A percentile compares a stretch with the other conserved stretches of the same genome.
phyloP scores from a whole-genome alignment of 2,797 vertebrate species.

The Sebastes vulpes region DNA sequence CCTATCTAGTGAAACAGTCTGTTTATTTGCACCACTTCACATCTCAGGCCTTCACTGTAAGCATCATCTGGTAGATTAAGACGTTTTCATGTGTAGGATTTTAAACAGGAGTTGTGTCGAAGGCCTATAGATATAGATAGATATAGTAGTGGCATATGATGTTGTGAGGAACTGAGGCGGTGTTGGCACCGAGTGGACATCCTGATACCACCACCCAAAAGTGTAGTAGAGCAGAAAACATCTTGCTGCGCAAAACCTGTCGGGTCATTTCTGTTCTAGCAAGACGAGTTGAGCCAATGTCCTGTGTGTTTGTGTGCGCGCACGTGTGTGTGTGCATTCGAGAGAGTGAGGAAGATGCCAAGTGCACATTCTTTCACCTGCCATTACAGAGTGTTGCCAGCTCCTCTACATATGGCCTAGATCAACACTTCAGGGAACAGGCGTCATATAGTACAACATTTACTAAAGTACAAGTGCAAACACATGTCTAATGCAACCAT shows the following conservation, averaged over 20 bases:
- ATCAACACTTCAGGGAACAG: conserved; percentile 72
- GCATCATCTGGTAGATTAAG: conserved; percentile 34
- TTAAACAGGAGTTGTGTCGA: background rate
- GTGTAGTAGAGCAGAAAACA: conserved; percentile 81
- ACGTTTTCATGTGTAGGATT: conserved; percentile 11
- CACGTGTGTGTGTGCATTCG: conserved; percentile 12
- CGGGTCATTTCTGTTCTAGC: conserved; percentile 75
- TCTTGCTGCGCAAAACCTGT: conserved; percentile 84
- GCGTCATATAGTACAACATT: conserved; percentile 56
- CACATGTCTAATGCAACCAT: conserved; percentile 60
- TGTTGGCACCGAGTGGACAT: conserved; percentile 63
- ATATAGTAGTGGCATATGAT: conserved; percentile 2
- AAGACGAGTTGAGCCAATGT: conserved; percentile 55
- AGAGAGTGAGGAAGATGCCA: conserved; percentile 55
- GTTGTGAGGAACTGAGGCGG: conserved; percentile 20
- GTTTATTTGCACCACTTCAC: conserved; percentile 77
- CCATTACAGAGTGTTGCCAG: conserved; percentile 69
- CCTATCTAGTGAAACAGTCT: conserved; percentile 76
- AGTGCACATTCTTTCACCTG: conserved; percentile 73
- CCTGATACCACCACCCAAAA: conserved; percentile 70
- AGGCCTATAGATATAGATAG: background rate
- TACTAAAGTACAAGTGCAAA: conserved; percentile 53
- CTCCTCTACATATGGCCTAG: conserved; percentile 77
- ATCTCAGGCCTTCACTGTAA: conserved; percentile 50
- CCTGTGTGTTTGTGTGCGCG: conserved; percentile 25